phyloP scores from a whole-genome alignment of 2,888 invertebrate species.

The Mylabris sibirica region DNA sequence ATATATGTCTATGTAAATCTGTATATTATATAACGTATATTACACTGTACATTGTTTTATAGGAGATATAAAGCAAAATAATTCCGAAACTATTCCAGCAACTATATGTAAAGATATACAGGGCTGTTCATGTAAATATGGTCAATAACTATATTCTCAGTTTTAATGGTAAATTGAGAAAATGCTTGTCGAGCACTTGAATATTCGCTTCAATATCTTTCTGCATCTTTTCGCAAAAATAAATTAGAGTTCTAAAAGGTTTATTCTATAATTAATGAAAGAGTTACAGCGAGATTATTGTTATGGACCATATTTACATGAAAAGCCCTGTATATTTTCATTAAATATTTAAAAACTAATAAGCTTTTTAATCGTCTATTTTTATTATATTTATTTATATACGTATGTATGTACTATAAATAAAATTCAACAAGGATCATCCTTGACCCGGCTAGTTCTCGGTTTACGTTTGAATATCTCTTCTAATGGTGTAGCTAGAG shows the following conservation, averaged over 20 bases:
- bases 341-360: background rate
- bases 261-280: too few relatives aligned
- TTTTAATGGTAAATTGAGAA: too few relatives aligned
- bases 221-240: too few relatives aligned
- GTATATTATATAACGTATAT: slow-evolving; percentile 17
- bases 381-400: background rate
- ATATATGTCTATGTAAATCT: background rate
- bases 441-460: slow-evolving; percentile 53
- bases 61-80: slow-evolving; percentile 16
- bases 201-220: too few relatives aligned
- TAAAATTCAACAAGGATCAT: slow-evolving; percentile 54
- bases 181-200: too few relatives aligned
- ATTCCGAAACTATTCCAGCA: background rate
- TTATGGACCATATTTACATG: too few relatives aligned
- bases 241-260: too few relatives aligned
- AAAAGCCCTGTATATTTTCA: too few relatives aligned
- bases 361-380: background rate
- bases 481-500: slow-evolving; percentile 62
- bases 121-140: too few relatives aligned
- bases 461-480: slow-evolving; percentile 61
- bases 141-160: too few relatives aligned
- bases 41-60: slow-evolving; percentile 30
- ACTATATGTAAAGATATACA: background rate
- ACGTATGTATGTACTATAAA: background rate
- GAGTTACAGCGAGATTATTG: too few relatives aligned